Percentiles rank a stretch among this genome's conserved stretches.
These are phyloP conservation scores for Tenthredo livida DNA, from an alignment of 2,888 invertebrate genomes.

Conservation along the genomic window DNA sequence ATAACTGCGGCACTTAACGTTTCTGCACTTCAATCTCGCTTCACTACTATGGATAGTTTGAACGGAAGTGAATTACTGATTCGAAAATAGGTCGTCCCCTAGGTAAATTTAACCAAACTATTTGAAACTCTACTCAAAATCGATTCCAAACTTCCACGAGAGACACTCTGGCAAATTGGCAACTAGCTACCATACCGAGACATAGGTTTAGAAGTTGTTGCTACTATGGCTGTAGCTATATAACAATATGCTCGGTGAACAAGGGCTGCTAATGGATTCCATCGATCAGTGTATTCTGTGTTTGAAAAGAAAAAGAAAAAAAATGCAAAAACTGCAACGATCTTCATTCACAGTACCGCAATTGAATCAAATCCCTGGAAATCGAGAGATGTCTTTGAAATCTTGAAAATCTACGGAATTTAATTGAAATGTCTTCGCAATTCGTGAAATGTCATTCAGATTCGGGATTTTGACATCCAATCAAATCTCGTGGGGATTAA, in stretches of 20 bases:
- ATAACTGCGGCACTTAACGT: not conserved
- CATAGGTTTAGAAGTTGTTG: slow-evolving; percentile 4
- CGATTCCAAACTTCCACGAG: slow-evolving; percentile 23
- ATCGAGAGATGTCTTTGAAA: not conserved
- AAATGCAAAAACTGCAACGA: not conserved
- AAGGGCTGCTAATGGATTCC: not conserved
- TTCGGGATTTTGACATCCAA: not conserved
- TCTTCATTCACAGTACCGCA: not conserved
- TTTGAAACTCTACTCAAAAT: slow-evolving; percentile 36
- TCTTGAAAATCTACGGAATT: not conserved
- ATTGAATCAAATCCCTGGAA: not conserved
- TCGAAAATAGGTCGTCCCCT: slow-evolving; percentile 14
- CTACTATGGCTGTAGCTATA: not conserved
- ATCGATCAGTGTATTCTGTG: not conserved
- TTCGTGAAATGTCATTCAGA: not conserved
- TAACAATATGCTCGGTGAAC: not conserved
- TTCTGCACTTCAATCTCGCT: not conserved
- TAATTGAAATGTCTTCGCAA: not conserved
- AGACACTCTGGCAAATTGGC: slow-evolving; percentile 42
- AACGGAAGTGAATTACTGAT: slow-evolving; percentile 19
- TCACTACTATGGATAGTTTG: not conserved
- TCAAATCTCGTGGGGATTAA: not conserved
- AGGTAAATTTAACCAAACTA: slow-evolving; percentile 1
- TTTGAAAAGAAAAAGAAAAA: not conserved
- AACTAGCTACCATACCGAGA: not conserved